Base-by-base conservation (phyloP, 2,797 vertebrate genomes). In the Syngnathus rostellatus region DNA sequence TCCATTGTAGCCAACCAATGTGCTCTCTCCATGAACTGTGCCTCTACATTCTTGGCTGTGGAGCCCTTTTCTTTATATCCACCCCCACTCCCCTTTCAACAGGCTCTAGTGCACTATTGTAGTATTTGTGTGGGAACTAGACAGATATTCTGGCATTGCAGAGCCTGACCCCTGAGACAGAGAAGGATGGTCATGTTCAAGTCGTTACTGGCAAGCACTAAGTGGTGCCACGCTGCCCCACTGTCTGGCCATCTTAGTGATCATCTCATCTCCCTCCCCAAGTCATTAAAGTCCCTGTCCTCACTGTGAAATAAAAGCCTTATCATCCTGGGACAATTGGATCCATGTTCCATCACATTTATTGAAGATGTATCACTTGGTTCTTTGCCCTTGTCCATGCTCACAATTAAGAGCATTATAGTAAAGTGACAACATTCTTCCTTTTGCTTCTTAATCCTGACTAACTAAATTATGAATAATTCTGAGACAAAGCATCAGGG, bases 211-310 rank as follows among this genome's bases (percentile, higher is more conserved):
- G 83, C 68, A 66, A 77, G 72, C 77, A 83, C 80, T 88, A 86
- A 88, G 87, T 85, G 86, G 82, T 82, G 83, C 85, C 86, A 70
- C 60, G 19, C 74, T 77, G 81, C 83, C 82, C 73, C 68, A 73
- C 75, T 70, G 79, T 81, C 74, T 76, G 80, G 77, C 76, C 72
- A 65, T 72, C 75, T 83, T 60, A 73, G 73, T 37, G 73, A 72
- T 85, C 65, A 58, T 69, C 75, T 87, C 86, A 82, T 85, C 81
- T 64, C 77, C 79, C 50, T 21, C 67, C 83, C 86, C 82, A 85
- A 85, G 79, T 86, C 87, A 84, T 89, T 89, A 89, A 87, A 84
- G 77, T 70, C 70, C 60, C 78, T 71, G 74, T 80, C 83, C 80
- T 77, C 67, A 81, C 84, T 84, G 78, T 65, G 67, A 88, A 87